Evolutionary conservation across 2,797 vertebrate species (phyloP).

Genomic region (Mormyrus proboscirostris): DNA sequence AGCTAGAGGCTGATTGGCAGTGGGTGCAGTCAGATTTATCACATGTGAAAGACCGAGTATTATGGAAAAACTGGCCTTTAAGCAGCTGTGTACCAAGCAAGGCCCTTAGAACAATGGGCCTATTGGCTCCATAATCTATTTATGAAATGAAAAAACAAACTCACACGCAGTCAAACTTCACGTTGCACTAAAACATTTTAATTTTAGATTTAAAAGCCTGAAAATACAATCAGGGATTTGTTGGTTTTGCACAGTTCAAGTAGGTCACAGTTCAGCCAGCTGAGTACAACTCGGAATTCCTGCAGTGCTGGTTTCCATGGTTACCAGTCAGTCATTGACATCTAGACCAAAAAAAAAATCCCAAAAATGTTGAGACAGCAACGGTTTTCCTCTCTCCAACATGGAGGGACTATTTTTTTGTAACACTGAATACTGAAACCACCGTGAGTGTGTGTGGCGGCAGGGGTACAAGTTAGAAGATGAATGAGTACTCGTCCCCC

Average conservation of each 20-base stretch:
- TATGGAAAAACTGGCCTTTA: not conserved
- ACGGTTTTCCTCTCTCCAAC: not conserved
- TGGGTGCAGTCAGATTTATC: not conserved
- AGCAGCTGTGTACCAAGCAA: not conserved
- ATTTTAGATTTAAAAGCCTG: constrained; percentile 19
- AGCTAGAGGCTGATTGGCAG: not conserved
- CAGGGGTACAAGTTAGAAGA: not conserved
- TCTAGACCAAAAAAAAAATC: not conserved
- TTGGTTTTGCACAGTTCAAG: constrained; percentile 18
- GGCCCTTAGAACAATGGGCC: not conserved
- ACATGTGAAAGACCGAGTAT: not conserved
- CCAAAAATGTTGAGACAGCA: not conserved
- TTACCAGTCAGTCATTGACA: not conserved
- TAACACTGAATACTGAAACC: not conserved
- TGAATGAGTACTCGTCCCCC: not conserved
- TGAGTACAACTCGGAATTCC: constrained; percentile 2
- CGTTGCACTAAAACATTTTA: constrained; percentile 23
- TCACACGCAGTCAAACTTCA: not conserved
- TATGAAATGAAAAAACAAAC: not conserved
- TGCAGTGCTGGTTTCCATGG: constrained; percentile 5
- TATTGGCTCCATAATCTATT: not conserved
- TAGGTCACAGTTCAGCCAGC: constrained; percentile 17
- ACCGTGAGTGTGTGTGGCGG: not conserved
- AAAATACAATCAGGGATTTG: constrained; percentile 15
- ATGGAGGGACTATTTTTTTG: not conserved